Evolutionary conservation across 64 coral and sea anemone genomes (phyloP).

Genomic region (Stichodactyla mertensii): DNA sequence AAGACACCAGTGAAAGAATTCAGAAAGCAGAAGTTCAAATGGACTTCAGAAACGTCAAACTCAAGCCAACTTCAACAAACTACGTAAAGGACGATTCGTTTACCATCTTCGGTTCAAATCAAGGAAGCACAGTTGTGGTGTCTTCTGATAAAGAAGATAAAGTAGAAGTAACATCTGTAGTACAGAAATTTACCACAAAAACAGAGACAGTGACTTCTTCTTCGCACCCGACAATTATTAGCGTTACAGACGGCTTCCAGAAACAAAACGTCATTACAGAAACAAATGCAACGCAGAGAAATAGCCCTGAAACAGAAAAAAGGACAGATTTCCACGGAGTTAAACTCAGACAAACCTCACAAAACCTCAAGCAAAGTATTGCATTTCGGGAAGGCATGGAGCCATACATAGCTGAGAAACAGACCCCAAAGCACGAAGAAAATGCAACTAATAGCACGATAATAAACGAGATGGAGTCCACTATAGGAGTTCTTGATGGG

Average conservation of each 20-base stretch:
- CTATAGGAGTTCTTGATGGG: neutral
- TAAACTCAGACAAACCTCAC: neutral
- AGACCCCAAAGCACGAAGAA: neutral
- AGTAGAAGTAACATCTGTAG: neutral
- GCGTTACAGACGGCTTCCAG: neutral
- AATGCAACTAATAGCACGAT: neutral
- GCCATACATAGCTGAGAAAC: neutral
- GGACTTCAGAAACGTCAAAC: conserved; percentile 8
- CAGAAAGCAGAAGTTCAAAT: neutral
- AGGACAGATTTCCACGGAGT: neutral
- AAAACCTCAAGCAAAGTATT: neutral
- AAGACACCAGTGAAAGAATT: neutral
- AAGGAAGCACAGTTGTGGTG: neutral
- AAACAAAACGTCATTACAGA: neutral
- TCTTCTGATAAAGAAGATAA: neutral
- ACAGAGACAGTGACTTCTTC: neutral
- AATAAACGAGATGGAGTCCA: neutral
- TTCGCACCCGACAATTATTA: neutral
- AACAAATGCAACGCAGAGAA: neutral
- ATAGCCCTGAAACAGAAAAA: neutral
- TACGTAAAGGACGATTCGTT: neutral
- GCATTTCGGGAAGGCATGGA: neutral
- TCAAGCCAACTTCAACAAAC: neutral
- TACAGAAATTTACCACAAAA: neutral
- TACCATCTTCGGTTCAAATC: neutral